Evolutionary conservation across 1,140 invertebrate genomes (phyloP).

Genomic region (Campoletis sonorensis): DNA sequence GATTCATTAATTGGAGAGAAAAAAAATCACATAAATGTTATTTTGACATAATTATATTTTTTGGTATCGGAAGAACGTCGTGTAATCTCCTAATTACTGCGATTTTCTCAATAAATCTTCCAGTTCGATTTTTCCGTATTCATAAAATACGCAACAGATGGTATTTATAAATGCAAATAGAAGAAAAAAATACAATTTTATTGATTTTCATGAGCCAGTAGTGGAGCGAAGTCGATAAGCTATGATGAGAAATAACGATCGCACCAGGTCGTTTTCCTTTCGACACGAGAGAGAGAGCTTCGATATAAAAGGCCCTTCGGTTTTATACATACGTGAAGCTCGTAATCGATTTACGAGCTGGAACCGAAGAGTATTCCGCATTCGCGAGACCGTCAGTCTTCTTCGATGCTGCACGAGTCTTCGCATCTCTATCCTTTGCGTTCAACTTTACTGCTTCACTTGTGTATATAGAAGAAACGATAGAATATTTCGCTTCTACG

Average conservation of each 20-base stretch:
- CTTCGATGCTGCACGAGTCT: not conserved
- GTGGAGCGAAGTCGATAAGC: not conserved
- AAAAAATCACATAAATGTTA: too few species aligned
- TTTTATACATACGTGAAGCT: conserved; percentile 12
- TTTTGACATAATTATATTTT: too few species aligned
- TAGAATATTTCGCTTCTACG: too few species aligned
- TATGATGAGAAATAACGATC: conserved; percentile 1
- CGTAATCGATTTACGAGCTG: conserved; percentile 39
- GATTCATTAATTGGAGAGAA: too few species aligned
- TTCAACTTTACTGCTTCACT: not conserved
- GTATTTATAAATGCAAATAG: too few species aligned
- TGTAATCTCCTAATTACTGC: too few species aligned
- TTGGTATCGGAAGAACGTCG: too few species aligned
- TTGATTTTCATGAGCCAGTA: not conserved
- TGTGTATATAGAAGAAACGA: not conserved
- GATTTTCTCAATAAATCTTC: too few species aligned
- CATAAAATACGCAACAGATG: too few species aligned
- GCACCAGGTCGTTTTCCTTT: not conserved
- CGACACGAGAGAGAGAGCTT: not conserved
- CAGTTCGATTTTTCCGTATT: too few species aligned
- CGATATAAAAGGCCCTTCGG: conserved; percentile 21
- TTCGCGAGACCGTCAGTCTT: conserved; percentile 16
- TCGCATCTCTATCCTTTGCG: not conserved
- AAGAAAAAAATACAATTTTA: too few species aligned
- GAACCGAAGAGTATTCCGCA: conserved; percentile 9